phyloP scores from a whole-genome alignment of 2,888 invertebrate species.

The Oscheius sp. region DNA sequence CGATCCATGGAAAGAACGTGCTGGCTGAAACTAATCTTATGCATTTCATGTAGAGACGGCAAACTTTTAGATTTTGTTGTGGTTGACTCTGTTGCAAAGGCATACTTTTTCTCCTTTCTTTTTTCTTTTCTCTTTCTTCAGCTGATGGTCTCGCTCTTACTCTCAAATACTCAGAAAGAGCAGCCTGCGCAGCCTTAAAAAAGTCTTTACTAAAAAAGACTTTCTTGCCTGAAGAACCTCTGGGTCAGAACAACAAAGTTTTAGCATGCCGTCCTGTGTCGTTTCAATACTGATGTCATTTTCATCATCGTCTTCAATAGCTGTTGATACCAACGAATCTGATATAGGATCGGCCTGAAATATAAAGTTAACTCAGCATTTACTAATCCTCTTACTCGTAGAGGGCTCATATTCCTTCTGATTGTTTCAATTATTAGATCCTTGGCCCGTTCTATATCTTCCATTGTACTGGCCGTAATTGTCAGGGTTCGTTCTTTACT shows the following conservation, averaged over 20 bases:
- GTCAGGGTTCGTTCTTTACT: conserved; percentile 92
- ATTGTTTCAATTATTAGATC: conserved; percentile 93
- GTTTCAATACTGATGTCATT: conserved; percentile 61
- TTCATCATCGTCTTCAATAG: conserved; percentile 36
- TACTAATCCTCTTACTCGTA: conserved; percentile 34
- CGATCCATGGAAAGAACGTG: conserved; percentile 47
- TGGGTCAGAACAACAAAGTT: conserved; percentile 63
- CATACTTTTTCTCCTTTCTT: conserved; percentile 65
- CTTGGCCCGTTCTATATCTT: conserved; percentile 89
- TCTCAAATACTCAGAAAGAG: conserved; percentile 59
- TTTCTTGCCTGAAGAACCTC: conserved; percentile 49
- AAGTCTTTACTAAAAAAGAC: too few species aligned
- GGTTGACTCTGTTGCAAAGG: conserved; percentile 52
- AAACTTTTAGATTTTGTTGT: conserved; percentile 34
- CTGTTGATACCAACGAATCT: background rate
- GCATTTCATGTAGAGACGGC: background rate
- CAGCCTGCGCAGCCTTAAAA: conserved; percentile 62
- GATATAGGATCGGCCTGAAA: conserved; percentile 24
- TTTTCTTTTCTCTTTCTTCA: conserved; percentile 57
- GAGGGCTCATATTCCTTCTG: conserved; percentile 84
- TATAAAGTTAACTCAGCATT: background rate
- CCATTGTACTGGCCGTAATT: conserved; percentile 91
- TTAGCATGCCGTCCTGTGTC: conserved; percentile 61
- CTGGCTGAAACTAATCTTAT: conserved; percentile 28
- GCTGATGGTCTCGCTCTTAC: conserved; percentile 48